Conservation (phyloP, 2,797 vertebrate genomes). For the Hoplostethus mediterraneus region DNA sequence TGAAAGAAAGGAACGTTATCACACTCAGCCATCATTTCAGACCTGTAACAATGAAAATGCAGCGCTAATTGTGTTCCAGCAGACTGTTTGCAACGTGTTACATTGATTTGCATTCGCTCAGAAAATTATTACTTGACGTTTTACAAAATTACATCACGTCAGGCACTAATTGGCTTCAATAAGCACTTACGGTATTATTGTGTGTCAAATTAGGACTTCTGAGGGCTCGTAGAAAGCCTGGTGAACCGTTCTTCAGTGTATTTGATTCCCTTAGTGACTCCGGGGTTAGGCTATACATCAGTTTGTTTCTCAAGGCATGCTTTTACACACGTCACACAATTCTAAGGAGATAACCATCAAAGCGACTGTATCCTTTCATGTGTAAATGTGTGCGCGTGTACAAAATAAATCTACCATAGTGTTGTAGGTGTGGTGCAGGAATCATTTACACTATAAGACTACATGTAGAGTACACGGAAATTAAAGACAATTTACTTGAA, state of each 20-base stretch:
- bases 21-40: no score
- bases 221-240: constrained; percentile 27
- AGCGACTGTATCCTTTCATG: neutral
- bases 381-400: neutral
- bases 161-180: constrained; percentile 35
- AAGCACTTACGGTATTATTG: no score
- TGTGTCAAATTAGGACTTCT: neutral
- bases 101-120: constrained; percentile 7
- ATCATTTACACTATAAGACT: neutral
- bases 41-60: neutral
- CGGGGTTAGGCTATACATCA: neutral
- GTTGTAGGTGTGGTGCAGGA: neutral
- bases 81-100: constrained; percentile 24
- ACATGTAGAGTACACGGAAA: no score
- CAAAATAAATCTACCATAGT: neutral
- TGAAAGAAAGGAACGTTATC: neutral
- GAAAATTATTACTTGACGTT: constrained; percentile 25
- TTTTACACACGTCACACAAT: neutral
- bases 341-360: neutral
- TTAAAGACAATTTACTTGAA: no score
- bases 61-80: neutral
- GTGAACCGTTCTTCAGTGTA: constrained; percentile 24
- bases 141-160: constrained; percentile 34
- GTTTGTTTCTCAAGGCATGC: neutral
- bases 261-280: neutral